These are phyloP conservation scores for Ectemnius cavifrons DNA, from an alignment of 2,888 invertebrate species.

Conservation along the genomic window DNA sequence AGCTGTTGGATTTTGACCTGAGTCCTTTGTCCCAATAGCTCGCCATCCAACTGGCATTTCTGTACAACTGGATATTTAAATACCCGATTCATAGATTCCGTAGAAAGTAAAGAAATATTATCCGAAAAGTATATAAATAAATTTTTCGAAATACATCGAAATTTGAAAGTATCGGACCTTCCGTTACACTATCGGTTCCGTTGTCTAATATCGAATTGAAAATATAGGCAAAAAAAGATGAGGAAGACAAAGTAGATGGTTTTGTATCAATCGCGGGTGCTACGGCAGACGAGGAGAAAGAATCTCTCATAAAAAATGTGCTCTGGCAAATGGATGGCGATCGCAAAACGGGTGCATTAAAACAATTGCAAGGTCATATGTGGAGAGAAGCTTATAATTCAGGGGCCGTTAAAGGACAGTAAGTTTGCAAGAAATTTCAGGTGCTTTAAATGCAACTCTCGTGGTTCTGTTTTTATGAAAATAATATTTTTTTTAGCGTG, in stretches of 20 bases:
- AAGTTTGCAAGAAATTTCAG: slow-evolving; percentile 79
- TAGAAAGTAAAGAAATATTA: slow-evolving; percentile 7
- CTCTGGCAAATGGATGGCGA: slow-evolving; percentile 90
- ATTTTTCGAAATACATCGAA: neutral
- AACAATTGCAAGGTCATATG: slow-evolving; percentile 93
- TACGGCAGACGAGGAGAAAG: slow-evolving; percentile 81
- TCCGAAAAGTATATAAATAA: neutral
- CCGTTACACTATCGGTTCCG: slow-evolving; percentile 5
- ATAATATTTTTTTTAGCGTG: slow-evolving; percentile 81
- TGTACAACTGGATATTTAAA: slow-evolving; percentile 18
- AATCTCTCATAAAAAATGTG: slow-evolving; percentile 85
- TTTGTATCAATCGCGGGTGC: slow-evolving; percentile 80
- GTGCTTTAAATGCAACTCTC: neutral
- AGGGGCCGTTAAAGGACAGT: slow-evolving; percentile 92
- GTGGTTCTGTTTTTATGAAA: neutral
- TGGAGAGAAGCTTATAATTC: slow-evolving; percentile 91
- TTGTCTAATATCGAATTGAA: slow-evolving; percentile 27
- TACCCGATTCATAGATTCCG: slow-evolving; percentile 3
- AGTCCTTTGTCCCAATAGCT: slow-evolving; percentile 67
- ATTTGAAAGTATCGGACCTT: slow-evolving; percentile 12
- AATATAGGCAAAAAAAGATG: slow-evolving; percentile 79
- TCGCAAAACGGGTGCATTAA: slow-evolving; percentile 88
- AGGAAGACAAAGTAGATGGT: slow-evolving; percentile 81
- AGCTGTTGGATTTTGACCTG: slow-evolving; percentile 69
- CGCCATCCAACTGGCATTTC: slow-evolving; percentile 25